phyloP scores from a whole-genome alignment of 2,888 invertebrate genomes.

The Pegoplata infirma region DNA sequence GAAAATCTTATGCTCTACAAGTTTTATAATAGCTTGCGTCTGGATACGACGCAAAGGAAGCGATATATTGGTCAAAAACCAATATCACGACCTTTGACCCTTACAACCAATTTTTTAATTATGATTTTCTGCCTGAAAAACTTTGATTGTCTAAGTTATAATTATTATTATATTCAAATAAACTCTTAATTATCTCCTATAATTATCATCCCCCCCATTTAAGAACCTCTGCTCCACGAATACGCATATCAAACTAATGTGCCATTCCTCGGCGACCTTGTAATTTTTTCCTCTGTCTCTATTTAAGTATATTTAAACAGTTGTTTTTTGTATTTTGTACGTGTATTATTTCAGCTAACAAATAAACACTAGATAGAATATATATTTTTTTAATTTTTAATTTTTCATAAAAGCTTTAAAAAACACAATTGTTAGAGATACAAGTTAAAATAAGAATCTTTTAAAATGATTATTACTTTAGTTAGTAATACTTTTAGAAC shows the following conservation, averaged over 20 bases:
- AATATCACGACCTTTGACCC: too few species aligned
- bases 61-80: too few species aligned
- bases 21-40: too few species aligned
- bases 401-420: not conserved
- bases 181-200: too few species aligned
- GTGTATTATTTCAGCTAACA: not conserved
- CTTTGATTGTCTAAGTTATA: too few species aligned
- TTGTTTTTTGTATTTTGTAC: constrained; percentile 31
- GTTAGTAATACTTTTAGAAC: not conserved
- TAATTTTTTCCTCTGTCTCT: not conserved
- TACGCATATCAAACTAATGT: constrained; percentile 17
- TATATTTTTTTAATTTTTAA: too few species aligned
- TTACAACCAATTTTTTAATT: too few species aligned
- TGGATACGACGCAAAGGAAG: too few species aligned
- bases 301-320: constrained; percentile 49
- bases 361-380: not conserved
- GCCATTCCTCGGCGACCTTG: constrained; percentile 46
- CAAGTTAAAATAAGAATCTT: not conserved
- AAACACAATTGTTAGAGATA: not conserved
- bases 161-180: too few species aligned
- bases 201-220: not conserved
- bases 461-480: not conserved
- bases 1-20: too few species aligned
- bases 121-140: too few species aligned
- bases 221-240: constrained; percentile 1